These are phyloP conservation scores for Sceloporus tristichus DNA, from an alignment of 2,113 vertebrate species.

Conservation along the genomic window DNA sequence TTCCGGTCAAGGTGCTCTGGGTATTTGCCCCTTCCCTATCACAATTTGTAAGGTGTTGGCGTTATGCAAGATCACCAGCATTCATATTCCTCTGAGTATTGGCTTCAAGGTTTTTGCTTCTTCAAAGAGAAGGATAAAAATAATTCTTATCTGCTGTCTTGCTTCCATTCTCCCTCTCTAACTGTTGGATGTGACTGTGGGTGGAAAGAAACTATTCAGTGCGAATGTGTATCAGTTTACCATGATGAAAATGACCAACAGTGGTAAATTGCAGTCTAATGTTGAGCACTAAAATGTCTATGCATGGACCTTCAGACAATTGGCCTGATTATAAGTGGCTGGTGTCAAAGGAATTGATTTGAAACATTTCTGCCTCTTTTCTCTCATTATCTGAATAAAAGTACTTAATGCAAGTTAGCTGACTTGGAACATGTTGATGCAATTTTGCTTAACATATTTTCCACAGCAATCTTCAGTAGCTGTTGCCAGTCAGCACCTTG, in stretches of 20 bases:
- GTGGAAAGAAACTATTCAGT: neutral
- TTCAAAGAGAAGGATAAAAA: slow-evolving; percentile 14
- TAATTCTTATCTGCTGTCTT: neutral
- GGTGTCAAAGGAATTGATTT: neutral
- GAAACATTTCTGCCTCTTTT: slow-evolving; percentile 9
- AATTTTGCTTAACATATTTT: neutral
- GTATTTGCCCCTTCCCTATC: slow-evolving; percentile 37
- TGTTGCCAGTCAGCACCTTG: neutral
- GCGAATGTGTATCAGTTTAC: slow-evolving; percentile 7
- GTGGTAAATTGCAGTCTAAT: neutral
- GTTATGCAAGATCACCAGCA: slow-evolving; percentile 53
- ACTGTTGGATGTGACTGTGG: neutral
- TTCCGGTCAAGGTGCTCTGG: slow-evolving; percentile 48
- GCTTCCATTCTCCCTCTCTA: neutral
- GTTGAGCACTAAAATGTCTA: neutral
- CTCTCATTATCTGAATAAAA: neutral
- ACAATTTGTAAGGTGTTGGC: slow-evolving; percentile 1
- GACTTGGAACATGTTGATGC: neutral
- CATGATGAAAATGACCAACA: slow-evolving; percentile 5
- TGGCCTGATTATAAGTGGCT: neutral
- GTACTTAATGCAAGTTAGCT: neutral
- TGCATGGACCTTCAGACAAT: slow-evolving; percentile 1
- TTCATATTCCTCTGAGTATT: slow-evolving; percentile 32
- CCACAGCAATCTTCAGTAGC: neutral
- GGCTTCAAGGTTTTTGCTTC: slow-evolving; percentile 7